These are phyloP conservation scores for Acronicta alni DNA, from an alignment of 2,888 invertebrate species.

Conservation along the genomic window DNA sequence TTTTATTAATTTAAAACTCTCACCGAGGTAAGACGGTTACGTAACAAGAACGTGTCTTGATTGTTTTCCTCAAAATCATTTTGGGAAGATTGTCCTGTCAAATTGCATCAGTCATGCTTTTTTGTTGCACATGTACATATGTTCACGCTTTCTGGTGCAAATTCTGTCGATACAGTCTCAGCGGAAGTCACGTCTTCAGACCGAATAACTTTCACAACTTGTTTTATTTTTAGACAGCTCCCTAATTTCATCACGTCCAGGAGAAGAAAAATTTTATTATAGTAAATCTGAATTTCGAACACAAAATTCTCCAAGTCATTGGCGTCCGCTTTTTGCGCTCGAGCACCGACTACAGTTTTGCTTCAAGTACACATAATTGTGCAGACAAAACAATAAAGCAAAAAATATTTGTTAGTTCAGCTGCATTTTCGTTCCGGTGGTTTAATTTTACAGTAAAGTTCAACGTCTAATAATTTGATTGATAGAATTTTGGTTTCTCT, in stretches of 20 bases:
- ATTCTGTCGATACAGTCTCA: conserved; percentile 19
- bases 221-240: conserved; percentile 51
- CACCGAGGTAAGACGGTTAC: conserved; percentile 32
- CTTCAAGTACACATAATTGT: conserved; percentile 29
- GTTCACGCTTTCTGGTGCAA: conserved; percentile 44
- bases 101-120: conserved; percentile 46
- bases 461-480: conserved; percentile 45
- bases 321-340: conserved; percentile 23
- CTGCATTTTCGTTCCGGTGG: conserved; percentile 50
- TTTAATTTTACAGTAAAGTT: conserved; percentile 44
- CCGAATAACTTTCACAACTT: conserved; percentile 61
- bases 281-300: conserved; percentile 42
- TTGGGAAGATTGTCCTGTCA: conserved; percentile 41
- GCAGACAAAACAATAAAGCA: conserved; percentile 33
- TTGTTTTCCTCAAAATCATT: conserved; percentile 19
- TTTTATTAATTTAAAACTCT: conserved; percentile 46
- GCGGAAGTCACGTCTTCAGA: conserved; percentile 63
- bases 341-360: conserved; percentile 46
- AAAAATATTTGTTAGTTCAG: conserved; percentile 39
- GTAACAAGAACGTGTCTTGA: conserved; percentile 15
- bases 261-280: conserved; percentile 64
- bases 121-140: conserved; percentile 32
- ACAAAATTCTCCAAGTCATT: conserved; percentile 30
- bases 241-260: conserved; percentile 62
- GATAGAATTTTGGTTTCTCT: conserved; percentile 50